Conservation (phyloP, 1,140 invertebrate species). For the Psix sp. region DNA sequence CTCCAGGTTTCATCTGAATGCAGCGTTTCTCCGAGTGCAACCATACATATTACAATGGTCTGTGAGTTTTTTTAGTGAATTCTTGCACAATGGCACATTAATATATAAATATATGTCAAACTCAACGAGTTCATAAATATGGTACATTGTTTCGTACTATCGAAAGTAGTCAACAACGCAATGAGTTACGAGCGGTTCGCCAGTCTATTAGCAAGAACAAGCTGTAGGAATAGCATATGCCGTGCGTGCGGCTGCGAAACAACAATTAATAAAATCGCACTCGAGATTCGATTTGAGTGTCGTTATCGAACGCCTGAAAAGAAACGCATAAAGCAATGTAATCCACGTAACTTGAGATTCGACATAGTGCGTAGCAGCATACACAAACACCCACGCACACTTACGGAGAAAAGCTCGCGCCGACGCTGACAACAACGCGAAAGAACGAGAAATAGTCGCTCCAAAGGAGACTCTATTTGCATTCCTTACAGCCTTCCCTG, state of each 20-base stretch:
- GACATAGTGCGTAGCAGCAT: conserved; percentile 1
- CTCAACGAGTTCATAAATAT: conserved; percentile 53
- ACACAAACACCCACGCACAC: conserved; percentile 22
- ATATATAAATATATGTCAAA: conserved; percentile 48
- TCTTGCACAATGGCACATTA: conserved; percentile 34
- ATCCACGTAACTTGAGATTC: conserved; percentile 57
- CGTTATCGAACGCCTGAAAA: conserved; percentile 35
- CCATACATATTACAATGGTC: conserved; percentile 19
- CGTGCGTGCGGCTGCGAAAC: conserved; percentile 25
- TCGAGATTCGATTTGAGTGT: conserved; percentile 23
- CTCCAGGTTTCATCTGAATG: not conserved
- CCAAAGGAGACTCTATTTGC: conserved; percentile 71
- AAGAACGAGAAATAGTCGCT: conserved; percentile 48
- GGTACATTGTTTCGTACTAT: conserved; percentile 48
- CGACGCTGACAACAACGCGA: conserved; percentile 46
- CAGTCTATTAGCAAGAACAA: conserved; percentile 41
- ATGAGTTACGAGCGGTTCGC: conserved; percentile 31
- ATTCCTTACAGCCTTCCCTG: conserved; percentile 67
- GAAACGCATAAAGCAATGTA: conserved; percentile 47
- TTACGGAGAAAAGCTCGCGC: conserved; percentile 5
- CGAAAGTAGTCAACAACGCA: conserved; percentile 18
- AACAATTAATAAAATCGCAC: conserved; percentile 48
- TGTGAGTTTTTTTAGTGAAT: conserved; percentile 8
- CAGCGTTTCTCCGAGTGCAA: conserved; percentile 16
- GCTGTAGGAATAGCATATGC: conserved; percentile 35